Evolutionary conservation across 2,113 vertebrate species (phyloP).

Genomic region (Oncorhynchus tshawytscha): DNA sequence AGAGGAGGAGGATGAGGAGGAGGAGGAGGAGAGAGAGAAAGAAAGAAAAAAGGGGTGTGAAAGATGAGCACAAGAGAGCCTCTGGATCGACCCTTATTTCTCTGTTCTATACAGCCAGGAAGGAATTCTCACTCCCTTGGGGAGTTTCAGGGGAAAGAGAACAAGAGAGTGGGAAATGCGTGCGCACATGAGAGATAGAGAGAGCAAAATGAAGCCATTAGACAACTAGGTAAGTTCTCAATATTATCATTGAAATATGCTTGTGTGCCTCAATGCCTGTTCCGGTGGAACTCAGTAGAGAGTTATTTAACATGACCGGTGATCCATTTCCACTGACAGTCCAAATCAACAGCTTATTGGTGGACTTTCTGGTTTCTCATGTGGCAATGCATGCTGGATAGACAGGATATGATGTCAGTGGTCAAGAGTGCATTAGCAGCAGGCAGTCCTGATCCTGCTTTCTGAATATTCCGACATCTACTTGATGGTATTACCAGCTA

Average conservation of each 20-base stretch:
- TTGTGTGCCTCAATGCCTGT: neutral
- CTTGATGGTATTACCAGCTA: constrained; percentile 9
- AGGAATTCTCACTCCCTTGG: constrained; percentile 65
- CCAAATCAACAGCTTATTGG: too few species aligned
- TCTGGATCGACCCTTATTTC: constrained; percentile 54
- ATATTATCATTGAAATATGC: neutral
- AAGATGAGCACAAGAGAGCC: constrained; percentile 62
- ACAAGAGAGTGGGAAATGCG: neutral
- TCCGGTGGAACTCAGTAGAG: neutral
- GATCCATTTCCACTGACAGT: neutral
- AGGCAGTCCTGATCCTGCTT: constrained; percentile 35
- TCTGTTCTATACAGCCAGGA: constrained; percentile 49
- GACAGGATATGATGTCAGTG: neutral
- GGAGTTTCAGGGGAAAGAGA: constrained; percentile 48
- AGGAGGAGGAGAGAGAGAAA: constrained; percentile 23
- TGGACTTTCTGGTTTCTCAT: too few species aligned
- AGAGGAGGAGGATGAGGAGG: neutral
- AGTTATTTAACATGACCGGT: neutral
- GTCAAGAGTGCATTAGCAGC: constrained; percentile 14
- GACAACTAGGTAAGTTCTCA: neutral
- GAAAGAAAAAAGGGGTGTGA: constrained; percentile 62
- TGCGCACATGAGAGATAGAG: neutral
- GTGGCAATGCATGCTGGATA: too few species aligned
- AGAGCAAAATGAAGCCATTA: neutral
- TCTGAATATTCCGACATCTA: neutral